A percentile compares a stretch with the other conserved stretches of the same genome.
These are phyloP conservation scores for Patella depressa DNA, from an alignment of 2,888 invertebrate species.

Conservation along the genomic window DNA sequence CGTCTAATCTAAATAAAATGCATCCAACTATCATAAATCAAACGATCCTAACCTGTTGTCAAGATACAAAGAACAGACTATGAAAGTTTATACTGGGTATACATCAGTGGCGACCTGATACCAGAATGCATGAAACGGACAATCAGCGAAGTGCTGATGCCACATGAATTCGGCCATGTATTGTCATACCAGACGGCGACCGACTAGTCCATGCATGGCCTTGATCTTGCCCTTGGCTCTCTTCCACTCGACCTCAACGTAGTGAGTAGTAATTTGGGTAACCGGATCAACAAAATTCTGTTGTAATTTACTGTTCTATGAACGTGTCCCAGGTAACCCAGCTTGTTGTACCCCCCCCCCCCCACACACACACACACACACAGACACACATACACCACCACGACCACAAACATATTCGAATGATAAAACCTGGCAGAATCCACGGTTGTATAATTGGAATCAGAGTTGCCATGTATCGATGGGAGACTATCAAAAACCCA, in stretches of 20 bases:
- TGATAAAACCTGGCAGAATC: background rate
- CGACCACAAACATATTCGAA: background rate
- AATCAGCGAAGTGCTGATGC: background rate
- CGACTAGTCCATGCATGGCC: background rate
- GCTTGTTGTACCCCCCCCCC: background rate
- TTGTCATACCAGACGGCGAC: background rate
- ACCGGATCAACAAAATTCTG: background rate
- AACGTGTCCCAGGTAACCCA: background rate
- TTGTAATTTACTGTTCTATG: background rate
- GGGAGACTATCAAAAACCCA: background rate
- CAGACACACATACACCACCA: too few species aligned
- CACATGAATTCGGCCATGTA: background rate
- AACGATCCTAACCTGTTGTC: too few species aligned
- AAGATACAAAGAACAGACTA: too few species aligned
- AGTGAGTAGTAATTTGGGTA: background rate
- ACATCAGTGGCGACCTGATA: background rate
- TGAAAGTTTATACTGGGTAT: background rate
- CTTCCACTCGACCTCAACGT: background rate
- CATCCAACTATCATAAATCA: too few species aligned
- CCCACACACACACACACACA: too few species aligned
- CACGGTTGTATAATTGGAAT: background rate
- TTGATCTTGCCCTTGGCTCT: background rate
- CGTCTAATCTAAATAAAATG: too few species aligned
- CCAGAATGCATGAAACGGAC: background rate
- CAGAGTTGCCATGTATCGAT: background rate